Evolutionary conservation across 2,888 invertebrate genomes (phyloP).

Genomic region (Trachelus tabidus): DNA sequence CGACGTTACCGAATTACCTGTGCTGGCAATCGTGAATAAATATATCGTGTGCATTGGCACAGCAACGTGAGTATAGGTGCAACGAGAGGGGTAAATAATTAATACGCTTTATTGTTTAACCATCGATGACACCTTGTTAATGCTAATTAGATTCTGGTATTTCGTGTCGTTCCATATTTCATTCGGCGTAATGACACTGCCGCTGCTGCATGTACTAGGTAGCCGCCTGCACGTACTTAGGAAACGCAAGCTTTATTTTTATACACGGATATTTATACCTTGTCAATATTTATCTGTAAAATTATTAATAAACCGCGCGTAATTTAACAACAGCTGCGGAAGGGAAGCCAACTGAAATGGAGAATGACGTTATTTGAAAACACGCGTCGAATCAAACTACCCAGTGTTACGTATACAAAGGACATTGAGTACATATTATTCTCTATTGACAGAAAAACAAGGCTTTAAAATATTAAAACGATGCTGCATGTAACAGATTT

Average conservation of each 20-base stretch:
- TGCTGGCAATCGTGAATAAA: background rate
- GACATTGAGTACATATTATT: background rate
- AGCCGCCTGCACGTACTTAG: background rate
- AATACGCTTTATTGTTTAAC: slow-evolving; percentile 41
- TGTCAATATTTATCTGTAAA: background rate
- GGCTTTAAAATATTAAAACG: background rate
- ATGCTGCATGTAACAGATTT: background rate
- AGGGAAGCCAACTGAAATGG: background rate
- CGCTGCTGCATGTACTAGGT: background rate
- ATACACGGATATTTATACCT: background rate
- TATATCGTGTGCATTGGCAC: background rate
- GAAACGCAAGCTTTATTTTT: background rate
- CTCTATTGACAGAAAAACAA: background rate
- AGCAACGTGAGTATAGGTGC: background rate
- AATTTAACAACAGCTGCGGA: background rate
- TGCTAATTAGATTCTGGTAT: slow-evolving; percentile 35
- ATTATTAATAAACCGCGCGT: slow-evolving; percentile 6
- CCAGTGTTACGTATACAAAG: background rate
- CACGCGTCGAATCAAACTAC: background rate
- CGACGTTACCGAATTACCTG: background rate
- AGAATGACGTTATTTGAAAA: background rate
- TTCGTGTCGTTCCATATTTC: background rate
- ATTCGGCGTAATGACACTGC: background rate
- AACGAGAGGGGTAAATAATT: slow-evolving; percentile 28
- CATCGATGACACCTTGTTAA: slow-evolving; percentile 36